Percentiles rank a stretch among this genome's conserved stretches.
Evolutionary conservation across 2,113 vertebrate genomes (phyloP).

Genomic region (Piprites chloris): DNA sequence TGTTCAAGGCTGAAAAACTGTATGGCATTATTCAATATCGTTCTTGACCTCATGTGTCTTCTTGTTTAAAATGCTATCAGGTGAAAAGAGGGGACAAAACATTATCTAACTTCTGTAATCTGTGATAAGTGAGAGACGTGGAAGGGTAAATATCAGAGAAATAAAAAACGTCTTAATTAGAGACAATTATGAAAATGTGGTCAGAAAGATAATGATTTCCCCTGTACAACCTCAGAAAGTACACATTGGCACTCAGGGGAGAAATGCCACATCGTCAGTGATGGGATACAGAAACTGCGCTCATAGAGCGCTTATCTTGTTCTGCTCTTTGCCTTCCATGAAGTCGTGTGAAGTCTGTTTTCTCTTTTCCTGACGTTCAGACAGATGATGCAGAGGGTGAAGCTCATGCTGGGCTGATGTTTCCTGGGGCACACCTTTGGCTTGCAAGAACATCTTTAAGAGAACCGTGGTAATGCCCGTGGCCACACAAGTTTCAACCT

Average conservation of each 20-base stretch:
- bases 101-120: not conserved
- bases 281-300: not conserved
- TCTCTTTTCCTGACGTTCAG: not conserved
- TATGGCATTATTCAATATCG: not conserved
- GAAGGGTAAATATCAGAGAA: not conserved
- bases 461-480: fast-evolving
- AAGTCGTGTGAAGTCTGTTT: not conserved
- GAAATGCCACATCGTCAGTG: not conserved
- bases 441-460: not conserved
- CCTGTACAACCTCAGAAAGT: not conserved
- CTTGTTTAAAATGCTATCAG: not conserved
- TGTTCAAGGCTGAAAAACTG: not conserved
- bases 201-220: not conserved
- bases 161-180: not conserved
- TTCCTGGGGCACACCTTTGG: not conserved
- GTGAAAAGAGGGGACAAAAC: not conserved
- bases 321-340: not conserved
- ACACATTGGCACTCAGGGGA: not conserved
- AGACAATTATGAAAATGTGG: not conserved
- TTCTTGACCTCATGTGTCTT: not conserved
- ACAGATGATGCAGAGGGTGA: not conserved
- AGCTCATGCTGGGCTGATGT: not conserved
- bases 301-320: not conserved
- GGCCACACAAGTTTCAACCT: not conserved
- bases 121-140: not conserved